Conservation (phyloP, 2,113 vertebrate genomes). For the Sturnira hondurensis region DNA sequence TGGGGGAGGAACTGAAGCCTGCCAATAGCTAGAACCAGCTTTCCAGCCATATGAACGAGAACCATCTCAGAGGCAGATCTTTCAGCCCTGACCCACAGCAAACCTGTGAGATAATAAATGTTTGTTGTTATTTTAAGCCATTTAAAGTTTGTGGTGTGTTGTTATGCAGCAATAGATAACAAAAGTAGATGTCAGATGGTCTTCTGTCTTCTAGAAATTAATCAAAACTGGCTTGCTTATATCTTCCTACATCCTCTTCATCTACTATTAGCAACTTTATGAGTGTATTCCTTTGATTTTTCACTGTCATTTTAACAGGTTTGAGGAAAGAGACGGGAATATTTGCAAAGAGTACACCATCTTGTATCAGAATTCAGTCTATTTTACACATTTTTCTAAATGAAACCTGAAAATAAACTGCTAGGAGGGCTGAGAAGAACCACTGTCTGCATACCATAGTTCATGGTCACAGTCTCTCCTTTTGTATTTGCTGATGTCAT, state of each 20-base stretch:
- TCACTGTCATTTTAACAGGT: background rate
- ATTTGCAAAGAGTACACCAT: background rate
- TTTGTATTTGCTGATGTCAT: background rate
- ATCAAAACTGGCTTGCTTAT: background rate
- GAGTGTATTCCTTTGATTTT: background rate
- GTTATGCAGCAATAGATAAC: background rate
- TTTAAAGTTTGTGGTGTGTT: background rate
- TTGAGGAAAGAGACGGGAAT: background rate
- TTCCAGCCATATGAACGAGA: background rate
- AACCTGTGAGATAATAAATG: background rate
- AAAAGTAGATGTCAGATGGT: background rate
- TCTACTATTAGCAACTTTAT: background rate
- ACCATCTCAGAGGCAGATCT: background rate
- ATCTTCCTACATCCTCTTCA: background rate
- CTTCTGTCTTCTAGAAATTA: background rate
- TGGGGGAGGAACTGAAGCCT: background rate
- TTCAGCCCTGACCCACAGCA: background rate
- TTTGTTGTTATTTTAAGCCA: background rate
- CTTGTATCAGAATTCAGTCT: background rate
- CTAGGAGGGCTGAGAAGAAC: background rate
- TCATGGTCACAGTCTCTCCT: background rate
- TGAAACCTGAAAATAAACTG: background rate
- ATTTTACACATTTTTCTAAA: slow-evolving; percentile 7
- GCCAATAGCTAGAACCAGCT: background rate
- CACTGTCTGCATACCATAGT: background rate